These are phyloP conservation scores for Paradisaea rubra DNA, from an alignment of 2,113 vertebrate genomes.

Conservation along the genomic window DNA sequence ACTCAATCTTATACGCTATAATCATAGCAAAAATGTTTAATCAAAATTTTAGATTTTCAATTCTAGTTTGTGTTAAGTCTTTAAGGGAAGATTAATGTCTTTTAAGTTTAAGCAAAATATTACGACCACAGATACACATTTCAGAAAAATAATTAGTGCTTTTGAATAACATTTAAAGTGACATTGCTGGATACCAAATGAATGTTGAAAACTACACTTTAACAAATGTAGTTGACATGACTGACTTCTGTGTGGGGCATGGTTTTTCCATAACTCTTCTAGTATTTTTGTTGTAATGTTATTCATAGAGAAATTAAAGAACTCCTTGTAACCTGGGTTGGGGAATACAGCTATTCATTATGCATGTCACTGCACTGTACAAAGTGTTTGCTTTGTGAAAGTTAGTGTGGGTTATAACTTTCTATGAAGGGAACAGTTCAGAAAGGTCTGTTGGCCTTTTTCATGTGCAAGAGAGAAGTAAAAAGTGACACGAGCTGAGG, in stretches of 20 bases:
- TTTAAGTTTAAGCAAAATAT: not conserved
- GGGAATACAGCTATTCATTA: not conserved
- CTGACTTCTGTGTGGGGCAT: not conserved
- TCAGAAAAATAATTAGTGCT: not conserved
- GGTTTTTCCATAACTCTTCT: not conserved
- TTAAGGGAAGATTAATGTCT: not conserved
- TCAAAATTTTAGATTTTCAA: not conserved
- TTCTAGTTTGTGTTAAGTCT: not conserved
- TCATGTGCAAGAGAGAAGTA: not conserved
- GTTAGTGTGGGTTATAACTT: not conserved
- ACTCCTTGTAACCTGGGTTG: not conserved
- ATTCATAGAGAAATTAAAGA: not conserved
- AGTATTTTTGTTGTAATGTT: not conserved
- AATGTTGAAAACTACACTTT: not conserved
- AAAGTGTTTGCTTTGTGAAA: not conserved
- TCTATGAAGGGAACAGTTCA: not conserved
- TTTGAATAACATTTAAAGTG: not conserved
- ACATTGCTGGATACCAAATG: not conserved
- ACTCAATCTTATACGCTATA: not conserved
- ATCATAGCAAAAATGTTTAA: constrained; percentile 9
- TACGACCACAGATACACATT: not conserved
- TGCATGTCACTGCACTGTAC: not conserved
- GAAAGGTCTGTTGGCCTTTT: not conserved
- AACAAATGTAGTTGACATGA: not conserved
- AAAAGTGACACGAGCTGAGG: not conserved